A percentile compares a stretch with the other conserved stretches of the same genome.
These are phyloP conservation scores for Mormyrus iriodes DNA, from an alignment of 2,113 vertebrate genomes.

Conservation along the genomic window DNA sequence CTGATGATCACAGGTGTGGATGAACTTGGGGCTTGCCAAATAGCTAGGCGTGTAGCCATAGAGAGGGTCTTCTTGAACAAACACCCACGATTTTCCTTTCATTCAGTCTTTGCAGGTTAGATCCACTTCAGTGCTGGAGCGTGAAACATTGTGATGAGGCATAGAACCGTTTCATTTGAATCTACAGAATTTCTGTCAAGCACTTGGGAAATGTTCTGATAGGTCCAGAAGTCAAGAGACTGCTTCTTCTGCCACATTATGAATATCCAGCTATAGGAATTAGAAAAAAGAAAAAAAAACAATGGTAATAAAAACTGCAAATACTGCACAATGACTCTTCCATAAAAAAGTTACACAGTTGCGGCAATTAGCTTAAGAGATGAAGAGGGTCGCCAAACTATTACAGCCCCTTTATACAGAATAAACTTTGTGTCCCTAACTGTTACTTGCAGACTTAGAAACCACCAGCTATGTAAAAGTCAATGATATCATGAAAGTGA, in stretches of 20 bases:
- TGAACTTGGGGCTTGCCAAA: neutral
- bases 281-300: constrained; percentile 7
- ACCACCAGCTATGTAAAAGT: neutral
- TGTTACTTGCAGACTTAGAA: neutral
- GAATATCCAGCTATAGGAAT: neutral
- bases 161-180: neutral
- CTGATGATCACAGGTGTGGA: neutral
- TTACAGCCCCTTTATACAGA: neutral
- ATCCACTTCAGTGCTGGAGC: neutral
- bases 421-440: neutral
- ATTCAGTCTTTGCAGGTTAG: neutral
- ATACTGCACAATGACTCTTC: constrained; percentile 16
- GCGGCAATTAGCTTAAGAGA: neutral
- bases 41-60: neutral
- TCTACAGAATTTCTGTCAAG: neutral
- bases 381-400: too few species aligned
- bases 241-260: neutral
- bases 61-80: neutral
- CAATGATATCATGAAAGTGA: neutral
- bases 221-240: neutral
- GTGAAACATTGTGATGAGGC: neutral
- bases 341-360: neutral
- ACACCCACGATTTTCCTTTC: neutral
- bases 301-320: neutral
- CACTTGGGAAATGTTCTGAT: neutral